Conservation (phyloP, 2,797 vertebrate species). For the Platyrinchus mystaceus region DNA sequence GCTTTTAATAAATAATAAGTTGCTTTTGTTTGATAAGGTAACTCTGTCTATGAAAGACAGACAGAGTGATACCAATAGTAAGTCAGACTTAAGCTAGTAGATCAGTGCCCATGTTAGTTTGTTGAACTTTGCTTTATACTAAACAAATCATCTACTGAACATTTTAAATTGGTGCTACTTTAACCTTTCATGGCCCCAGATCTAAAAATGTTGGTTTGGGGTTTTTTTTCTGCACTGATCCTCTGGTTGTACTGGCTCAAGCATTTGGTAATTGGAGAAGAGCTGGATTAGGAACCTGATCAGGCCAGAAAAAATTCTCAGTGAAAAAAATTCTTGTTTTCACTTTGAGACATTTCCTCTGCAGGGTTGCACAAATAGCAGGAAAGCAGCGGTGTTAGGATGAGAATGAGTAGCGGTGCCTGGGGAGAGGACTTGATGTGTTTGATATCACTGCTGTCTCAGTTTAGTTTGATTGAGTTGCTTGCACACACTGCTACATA, state of each 20-base stretch:
- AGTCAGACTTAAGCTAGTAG: neutral
- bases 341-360: neutral
- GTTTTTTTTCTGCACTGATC: neutral
- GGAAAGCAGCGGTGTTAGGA: neutral
- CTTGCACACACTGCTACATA: neutral
- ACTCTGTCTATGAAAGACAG: neutral
- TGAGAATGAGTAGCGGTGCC: neutral
- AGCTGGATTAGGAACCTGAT: neutral
- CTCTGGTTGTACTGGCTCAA: neutral
- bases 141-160: neutral
- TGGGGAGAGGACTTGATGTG: neutral
- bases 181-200: neutral
- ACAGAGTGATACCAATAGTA: neutral
- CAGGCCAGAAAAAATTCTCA: neutral
- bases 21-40: neutral
- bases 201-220: neutral
- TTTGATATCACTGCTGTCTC: neutral
- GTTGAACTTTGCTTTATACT: neutral
- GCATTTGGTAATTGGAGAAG: neutral
- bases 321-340: neutral
- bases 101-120: neutral
- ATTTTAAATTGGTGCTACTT: neutral
- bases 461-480: neutral
- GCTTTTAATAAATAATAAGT: neutral
- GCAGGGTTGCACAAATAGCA: neutral